A percentile compares a stretch with the other conserved stretches of the same genome.
Evolutionary conservation across 2,797 vertebrate species (phyloP).

Genomic region (Rhinoraja longicauda): DNA sequence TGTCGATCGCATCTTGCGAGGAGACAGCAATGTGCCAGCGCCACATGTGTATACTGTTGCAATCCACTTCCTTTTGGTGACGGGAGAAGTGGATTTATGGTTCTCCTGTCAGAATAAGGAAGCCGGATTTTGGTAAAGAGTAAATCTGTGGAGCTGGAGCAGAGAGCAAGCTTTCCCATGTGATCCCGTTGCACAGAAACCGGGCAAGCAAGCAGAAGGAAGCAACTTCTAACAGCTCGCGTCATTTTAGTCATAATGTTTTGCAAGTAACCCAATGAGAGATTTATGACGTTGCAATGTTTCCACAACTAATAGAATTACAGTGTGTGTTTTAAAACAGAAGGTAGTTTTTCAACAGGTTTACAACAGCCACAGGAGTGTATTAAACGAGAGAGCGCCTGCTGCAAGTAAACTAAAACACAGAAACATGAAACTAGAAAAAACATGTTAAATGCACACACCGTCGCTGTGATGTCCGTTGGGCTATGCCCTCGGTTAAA

Average conservation of each 20-base stretch:
- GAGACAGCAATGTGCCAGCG: neutral
- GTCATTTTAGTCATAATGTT: neutral
- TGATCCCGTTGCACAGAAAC: neutral
- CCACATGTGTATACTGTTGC: neutral
- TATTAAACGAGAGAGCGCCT: neutral
- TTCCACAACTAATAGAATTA: neutral
- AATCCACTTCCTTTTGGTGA: slow-evolving; percentile 24
- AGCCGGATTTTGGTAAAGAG: neutral
- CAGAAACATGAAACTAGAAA: neutral
- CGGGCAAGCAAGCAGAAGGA: no score
- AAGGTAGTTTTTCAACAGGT: neutral
- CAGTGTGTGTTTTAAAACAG: neutral
- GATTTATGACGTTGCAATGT: neutral
- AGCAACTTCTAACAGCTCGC: neutral
- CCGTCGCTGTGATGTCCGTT: neutral
- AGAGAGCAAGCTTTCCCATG: neutral
- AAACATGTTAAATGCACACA: neutral
- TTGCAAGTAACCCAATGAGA: neutral
- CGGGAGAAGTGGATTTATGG: neutral
- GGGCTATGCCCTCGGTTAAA: neutral
- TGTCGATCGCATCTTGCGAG: neutral
- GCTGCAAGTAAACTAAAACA: neutral
- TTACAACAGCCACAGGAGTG: neutral
- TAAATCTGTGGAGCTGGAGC: neutral
- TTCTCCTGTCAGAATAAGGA: slow-evolving; percentile 17